Percentiles rank a stretch among this genome's conserved stretches.
These are phyloP conservation scores for Periophthalmus modestus DNA, from an alignment of 2,113 vertebrate genomes.

Conservation along the genomic window DNA sequence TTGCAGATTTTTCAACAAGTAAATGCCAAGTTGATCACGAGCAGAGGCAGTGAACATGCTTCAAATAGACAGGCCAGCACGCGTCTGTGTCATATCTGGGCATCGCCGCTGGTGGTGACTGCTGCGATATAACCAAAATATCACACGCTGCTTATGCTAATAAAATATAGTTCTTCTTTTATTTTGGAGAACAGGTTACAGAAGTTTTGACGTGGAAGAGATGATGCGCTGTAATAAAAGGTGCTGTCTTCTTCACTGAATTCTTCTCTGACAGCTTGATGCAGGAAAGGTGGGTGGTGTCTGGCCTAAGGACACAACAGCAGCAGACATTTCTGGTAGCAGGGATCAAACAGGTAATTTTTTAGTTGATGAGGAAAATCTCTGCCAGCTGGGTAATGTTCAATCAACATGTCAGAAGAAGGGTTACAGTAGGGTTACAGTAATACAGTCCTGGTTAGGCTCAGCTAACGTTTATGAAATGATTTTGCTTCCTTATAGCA, in stretches of 20 bases:
- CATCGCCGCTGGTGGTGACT: conserved; percentile 45
- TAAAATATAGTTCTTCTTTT: conserved; percentile 16
- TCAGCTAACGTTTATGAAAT: too few relatives aligned
- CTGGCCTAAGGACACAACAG: neutral
- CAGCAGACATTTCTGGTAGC: neutral
- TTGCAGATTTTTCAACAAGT: conserved; percentile 54
- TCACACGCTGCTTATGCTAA: conserved; percentile 27
- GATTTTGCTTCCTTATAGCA: too few relatives aligned
- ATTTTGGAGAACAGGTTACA: conserved; percentile 14
- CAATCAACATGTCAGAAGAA: too few relatives aligned
- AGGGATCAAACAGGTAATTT: neutral
- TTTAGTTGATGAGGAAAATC: neutral
- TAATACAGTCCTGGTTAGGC: too few relatives aligned
- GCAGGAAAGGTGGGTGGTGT: neutral
- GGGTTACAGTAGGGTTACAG: too few relatives aligned
- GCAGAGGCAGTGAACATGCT: conserved; percentile 60
- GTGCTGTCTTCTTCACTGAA: too few relatives aligned
- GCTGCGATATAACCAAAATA: conserved; percentile 53
- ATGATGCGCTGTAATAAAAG: neutral
- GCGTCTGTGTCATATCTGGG: conserved; percentile 38
- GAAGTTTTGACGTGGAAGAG: conserved; percentile 12
- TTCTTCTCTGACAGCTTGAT: neutral
- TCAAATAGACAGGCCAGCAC: conserved; percentile 52
- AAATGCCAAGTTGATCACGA: conserved; percentile 63
- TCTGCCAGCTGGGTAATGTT: too few relatives aligned